Conservation (phyloP, 2,888 invertebrate genomes). For the Dysmachus trigonus region DNA sequence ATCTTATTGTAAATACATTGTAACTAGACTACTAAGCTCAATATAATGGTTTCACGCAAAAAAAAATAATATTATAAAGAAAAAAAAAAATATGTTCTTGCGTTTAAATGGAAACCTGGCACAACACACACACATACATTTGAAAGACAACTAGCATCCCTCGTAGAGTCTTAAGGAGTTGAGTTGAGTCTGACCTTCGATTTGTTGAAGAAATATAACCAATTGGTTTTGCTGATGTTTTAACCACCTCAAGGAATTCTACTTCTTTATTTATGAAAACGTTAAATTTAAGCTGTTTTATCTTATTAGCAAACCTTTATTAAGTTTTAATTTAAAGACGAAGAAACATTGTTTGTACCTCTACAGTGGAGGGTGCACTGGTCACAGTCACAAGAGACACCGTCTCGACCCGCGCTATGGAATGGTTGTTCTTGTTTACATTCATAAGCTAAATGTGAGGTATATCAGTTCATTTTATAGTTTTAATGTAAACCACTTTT, state of each 20-base stretch:
- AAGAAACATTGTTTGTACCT: slow-evolving; percentile 27
- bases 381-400: slow-evolving; percentile 16
- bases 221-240: background rate
- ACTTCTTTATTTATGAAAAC: slow-evolving; percentile 11
- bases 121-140: slow-evolving; percentile 7
- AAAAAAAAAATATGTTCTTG: background rate
- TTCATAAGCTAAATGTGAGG: slow-evolving; percentile 7
- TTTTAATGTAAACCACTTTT: slow-evolving; percentile 38
- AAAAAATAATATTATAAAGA: background rate
- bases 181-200: slow-evolving; percentile 12
- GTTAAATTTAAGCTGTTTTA: slow-evolving; percentile 18
- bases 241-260: slow-evolving; percentile 22
- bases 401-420: background rate
- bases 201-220: slow-evolving; percentile 12
- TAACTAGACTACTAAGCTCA: slow-evolving; percentile 24
- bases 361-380: background rate
- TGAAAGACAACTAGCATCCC: slow-evolving; percentile 24
- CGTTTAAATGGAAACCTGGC: slow-evolving; percentile 22
- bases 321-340: slow-evolving; percentile 19
- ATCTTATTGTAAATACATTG: slow-evolving; percentile 18
- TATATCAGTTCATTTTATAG: slow-evolving; percentile 31
- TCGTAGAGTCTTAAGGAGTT: background rate
- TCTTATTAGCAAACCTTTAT: slow-evolving; percentile 8
- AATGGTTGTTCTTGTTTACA: slow-evolving; percentile 15
- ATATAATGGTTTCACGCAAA: slow-evolving; percentile 25